Conservation (phyloP, 2,797 vertebrate species). For the Tauraco hartlaubi region DNA sequence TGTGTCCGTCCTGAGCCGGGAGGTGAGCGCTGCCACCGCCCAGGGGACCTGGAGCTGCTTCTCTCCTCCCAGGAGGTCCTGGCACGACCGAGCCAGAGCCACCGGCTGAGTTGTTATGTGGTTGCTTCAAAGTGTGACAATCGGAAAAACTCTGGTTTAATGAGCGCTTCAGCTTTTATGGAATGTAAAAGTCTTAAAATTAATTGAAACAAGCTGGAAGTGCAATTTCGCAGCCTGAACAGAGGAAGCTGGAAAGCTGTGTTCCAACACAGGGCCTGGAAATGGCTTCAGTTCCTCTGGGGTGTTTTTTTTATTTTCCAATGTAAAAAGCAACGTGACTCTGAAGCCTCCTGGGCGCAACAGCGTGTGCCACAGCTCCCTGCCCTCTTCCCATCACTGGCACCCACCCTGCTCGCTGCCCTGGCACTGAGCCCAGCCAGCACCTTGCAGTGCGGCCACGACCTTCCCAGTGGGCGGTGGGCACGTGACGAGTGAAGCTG, state of each 20-base stretch:
- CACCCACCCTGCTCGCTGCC: neutral
- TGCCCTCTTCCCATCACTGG: neutral
- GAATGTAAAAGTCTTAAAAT: neutral
- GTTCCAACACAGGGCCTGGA: neutral
- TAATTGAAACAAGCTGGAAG: slow-evolving; percentile 39
- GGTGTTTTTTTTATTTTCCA: neutral
- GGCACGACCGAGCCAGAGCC: fast-evolving
- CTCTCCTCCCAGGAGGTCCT: fast-evolving
- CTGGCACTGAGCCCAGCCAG: neutral
- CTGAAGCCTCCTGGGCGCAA: fast-evolving
- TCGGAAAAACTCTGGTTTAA: neutral
- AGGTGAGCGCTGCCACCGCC: neutral
- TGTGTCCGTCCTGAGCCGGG: neutral
- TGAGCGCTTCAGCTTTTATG: neutral
- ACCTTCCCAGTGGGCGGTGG: neutral
- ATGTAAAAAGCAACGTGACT: neutral
- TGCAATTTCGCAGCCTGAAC: neutral
- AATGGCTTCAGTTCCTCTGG: neutral
- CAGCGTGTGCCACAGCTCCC: fast-evolving
- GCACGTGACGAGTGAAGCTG: neutral
- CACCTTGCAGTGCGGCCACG: fast-evolving
- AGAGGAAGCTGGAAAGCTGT: neutral
- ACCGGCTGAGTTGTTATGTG: neutral
- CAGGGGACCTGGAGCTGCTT: neutral
- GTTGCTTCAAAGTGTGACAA: neutral